phyloP scores from a whole-genome alignment of 2,113 vertebrate genomes.

The Pygoscelis adeliae region DNA sequence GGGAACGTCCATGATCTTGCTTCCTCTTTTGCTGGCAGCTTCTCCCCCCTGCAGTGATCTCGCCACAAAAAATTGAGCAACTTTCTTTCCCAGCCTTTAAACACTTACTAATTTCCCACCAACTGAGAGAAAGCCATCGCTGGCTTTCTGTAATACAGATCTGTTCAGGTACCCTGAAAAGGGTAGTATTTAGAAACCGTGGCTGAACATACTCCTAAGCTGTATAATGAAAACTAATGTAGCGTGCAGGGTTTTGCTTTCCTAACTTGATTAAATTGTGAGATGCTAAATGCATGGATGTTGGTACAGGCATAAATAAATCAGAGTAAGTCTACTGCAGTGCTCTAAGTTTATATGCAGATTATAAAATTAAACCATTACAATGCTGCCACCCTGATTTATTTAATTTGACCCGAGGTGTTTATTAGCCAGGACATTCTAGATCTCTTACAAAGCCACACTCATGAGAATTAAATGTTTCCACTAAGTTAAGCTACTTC shows the following conservation, averaged over 20 bases:
- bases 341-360: background rate
- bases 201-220: background rate
- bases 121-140: background rate
- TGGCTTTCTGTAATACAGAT: background rate
- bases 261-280: background rate
- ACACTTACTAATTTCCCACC: background rate
- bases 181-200: background rate
- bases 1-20: background rate
- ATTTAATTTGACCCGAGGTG: background rate
- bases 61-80: background rate
- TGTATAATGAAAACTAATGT: background rate
- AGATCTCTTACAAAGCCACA: background rate
- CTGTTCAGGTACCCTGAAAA: background rate
- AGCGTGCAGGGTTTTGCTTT: background rate
- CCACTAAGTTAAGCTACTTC: background rate
- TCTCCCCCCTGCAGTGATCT: background rate
- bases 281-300: background rate
- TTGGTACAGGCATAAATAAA: background rate
- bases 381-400: background rate
- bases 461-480: slow-evolving; percentile 22
- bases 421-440: slow-evolving; percentile 1
- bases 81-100: background rate
- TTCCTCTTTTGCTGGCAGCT: background rate
- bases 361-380: slow-evolving; percentile 12
- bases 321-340: background rate